phyloP scores from a whole-genome alignment of 2,888 invertebrate species.

The Amblyjoppa proteus region DNA sequence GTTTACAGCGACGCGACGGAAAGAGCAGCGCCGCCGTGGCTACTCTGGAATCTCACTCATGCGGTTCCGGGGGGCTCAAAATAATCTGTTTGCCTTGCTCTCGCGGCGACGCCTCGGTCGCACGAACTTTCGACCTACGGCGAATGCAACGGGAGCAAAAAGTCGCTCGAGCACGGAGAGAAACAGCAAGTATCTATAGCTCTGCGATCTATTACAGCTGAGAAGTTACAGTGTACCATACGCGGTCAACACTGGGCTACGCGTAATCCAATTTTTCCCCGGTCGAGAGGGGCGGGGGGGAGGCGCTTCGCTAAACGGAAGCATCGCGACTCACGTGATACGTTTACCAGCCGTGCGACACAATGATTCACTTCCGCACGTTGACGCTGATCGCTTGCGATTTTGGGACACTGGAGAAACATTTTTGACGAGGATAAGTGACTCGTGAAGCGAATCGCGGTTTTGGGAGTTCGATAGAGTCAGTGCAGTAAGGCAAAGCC shows the following conservation, averaged over 20 bases:
- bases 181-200: slow-evolving; percentile 33
- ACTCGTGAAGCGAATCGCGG: not conserved
- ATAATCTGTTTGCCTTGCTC: slow-evolving; percentile 73
- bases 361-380: not conserved
- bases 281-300: too few species aligned
- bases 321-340: not conserved
- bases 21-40: slow-evolving; percentile 37
- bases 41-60: slow-evolving; percentile 77
- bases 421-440: not conserved
- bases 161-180: slow-evolving; percentile 56
- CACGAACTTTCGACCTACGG: slow-evolving; percentile 82
- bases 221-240: slow-evolving; percentile 19
- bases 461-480: not conserved
- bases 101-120: slow-evolving; percentile 72
- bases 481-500: not conserved
- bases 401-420: not conserved
- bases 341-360: slow-evolving; percentile 4
- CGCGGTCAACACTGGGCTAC: slow-evolving; percentile 20
- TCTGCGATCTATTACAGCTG: slow-evolving; percentile 48
- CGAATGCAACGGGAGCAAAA: slow-evolving; percentile 80
- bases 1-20: slow-evolving; percentile 1
- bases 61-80: slow-evolving; percentile 82
- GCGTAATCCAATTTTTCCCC: not conserved
- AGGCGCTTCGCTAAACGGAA: not conserved
- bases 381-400: not conserved